Evolutionary conservation across 1,140 invertebrate genomes (phyloP).

Genomic region (Sitophilus oryzae): DNA sequence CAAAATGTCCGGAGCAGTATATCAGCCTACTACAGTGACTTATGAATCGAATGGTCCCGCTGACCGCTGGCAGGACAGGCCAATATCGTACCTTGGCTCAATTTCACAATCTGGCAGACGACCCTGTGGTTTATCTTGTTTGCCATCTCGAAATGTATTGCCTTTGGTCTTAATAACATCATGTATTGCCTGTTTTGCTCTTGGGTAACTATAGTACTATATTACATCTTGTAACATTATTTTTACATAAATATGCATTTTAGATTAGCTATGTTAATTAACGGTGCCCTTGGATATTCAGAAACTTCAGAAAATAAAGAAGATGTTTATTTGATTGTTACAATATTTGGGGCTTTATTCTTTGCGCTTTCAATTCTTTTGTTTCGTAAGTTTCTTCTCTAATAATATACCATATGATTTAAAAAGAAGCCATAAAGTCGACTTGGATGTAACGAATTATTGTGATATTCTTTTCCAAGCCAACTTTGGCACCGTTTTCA

Average conservation of each 20-base stretch:
- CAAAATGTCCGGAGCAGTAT: conserved; percentile 52
- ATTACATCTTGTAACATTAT: not conserved
- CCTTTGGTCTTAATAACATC: conserved; percentile 34
- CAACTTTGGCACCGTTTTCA: too few species aligned
- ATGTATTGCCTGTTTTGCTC: conserved; percentile 30
- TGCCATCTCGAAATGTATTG: conserved; percentile 31
- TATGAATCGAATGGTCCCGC: conserved; percentile 53
- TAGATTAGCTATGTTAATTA: conserved; percentile 36
- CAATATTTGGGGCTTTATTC: conserved; percentile 36
- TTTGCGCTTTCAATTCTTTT: conserved; percentile 33
- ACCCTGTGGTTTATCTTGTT: conserved; percentile 40
- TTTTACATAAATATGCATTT: conserved; percentile 8
- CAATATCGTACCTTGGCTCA: conserved; percentile 54
- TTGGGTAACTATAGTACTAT: conserved; percentile 29
- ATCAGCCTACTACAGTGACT: conserved; percentile 65
- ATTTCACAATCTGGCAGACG: conserved; percentile 47
- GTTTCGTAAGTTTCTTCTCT: conserved; percentile 31
- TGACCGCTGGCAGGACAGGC: conserved; percentile 43
- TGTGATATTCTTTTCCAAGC: too few species aligned
- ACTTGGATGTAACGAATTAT: too few species aligned
- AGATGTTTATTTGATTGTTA: conserved; percentile 33
- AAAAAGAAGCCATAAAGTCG: too few species aligned
- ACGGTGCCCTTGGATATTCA: conserved; percentile 37
- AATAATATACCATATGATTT: not conserved
- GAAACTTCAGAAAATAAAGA: conserved; percentile 32